phyloP scores from a whole-genome alignment of 2,888 invertebrate species.

The Epicampocera succincta region DNA sequence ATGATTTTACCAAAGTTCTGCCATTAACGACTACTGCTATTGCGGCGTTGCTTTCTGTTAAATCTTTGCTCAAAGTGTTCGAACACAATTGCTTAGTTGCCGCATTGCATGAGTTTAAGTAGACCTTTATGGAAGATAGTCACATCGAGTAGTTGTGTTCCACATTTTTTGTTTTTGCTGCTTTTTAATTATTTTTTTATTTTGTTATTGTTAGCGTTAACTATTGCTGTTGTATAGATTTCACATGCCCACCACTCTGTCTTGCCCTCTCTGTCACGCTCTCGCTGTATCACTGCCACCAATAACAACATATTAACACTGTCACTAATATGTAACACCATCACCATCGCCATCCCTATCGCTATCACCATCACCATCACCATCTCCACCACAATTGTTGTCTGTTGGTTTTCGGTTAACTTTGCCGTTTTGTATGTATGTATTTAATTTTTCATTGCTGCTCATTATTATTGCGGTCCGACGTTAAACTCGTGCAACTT shows the following conservation, averaged over 20 bases:
- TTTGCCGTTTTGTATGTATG: conserved; percentile 47
- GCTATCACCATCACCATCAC: conserved; percentile 13
- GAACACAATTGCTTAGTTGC: conserved; percentile 17
- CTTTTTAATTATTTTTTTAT: conserved; percentile 2
- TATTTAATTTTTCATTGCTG: conserved; percentile 53
- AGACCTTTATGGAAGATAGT: conserved; percentile 18
- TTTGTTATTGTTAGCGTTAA: conserved; percentile 1
- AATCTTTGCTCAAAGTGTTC: neutral
- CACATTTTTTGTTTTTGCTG: conserved; percentile 31
- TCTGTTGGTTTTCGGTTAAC: conserved; percentile 49
- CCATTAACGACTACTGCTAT: conserved; percentile 15
- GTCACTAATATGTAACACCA: neutral
- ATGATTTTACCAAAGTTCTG: too few species aligned
- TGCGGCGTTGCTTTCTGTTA: neutral
- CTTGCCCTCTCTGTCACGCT: neutral
- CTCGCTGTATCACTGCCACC: conserved; percentile 11
- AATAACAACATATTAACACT: conserved; percentile 21
- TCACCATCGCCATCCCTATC: too few species aligned
- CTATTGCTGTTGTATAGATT: conserved; percentile 12
- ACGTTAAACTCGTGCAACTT: conserved; percentile 52
- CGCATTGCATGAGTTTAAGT: conserved; percentile 44
- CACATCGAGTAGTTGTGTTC: conserved; percentile 19
- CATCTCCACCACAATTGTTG: conserved; percentile 52
- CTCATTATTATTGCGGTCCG: conserved; percentile 60
- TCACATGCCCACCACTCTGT: conserved; percentile 5